Base-by-base conservation (phyloP, 2,888 invertebrate genomes). In the Drosophila setosimentum region DNA sequence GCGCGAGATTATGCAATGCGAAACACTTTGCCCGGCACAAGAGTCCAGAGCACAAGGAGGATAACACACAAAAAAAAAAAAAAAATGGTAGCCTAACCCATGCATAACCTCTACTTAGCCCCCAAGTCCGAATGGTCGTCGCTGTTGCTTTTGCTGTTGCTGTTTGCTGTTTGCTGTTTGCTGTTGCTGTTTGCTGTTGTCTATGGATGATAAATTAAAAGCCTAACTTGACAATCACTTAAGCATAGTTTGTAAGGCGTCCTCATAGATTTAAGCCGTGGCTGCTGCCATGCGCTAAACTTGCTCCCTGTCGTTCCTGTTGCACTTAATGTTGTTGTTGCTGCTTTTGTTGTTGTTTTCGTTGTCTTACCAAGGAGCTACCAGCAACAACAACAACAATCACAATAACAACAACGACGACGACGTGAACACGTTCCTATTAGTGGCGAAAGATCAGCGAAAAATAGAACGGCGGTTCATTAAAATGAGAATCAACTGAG, bases 211-310 rank as follows among this genome's bases (percentile, higher is more conserved):
- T 92, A 92, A 92, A 92, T 92, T 92, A 92, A 92, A 92, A 92
- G 91, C 91, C 91, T 91, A 92, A 92, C 91, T 92, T 92, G 91
- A 92, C 91, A 92, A 92, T 92, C 91, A 92, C 91, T 92, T 92
- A 92, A 92, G 92, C 91, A 87, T 91, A 91, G 91, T 92, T 92
- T 92, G 92, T 92, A 91, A 90, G 89, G 85, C 85, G 87, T 88
- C 88, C 86, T 88, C 89, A 86, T 86, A 86, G 89, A 85, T 85
- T 85, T 87, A 86, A 87, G 90, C 85, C 81, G 80, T 78, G 76
- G 69, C 76, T 71, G 84, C 76, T 68, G 82, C 65, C 72, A 76
- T 68, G 68, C 66, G 76, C 71, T 78, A 68, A 72, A 71, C 71
- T 84, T 85, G 74, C 80, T 73, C 70, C 75, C 80, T 73, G 78